Base-by-base conservation (phyloP, 2,797 vertebrate genomes). In the Austrolebias charrua region DNA sequence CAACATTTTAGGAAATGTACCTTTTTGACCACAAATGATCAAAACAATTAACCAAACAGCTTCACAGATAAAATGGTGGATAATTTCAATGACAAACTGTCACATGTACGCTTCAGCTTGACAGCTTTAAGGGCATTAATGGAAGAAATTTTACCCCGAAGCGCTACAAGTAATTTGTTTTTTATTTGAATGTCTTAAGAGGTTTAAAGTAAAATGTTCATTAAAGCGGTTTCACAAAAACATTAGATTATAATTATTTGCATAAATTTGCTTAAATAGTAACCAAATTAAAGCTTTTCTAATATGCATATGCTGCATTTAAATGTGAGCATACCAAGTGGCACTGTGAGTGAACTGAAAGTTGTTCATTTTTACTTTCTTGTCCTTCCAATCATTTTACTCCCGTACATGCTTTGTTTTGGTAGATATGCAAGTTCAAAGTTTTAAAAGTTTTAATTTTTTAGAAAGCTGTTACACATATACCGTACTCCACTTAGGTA, bases 101-200 rank as follows among this genome's bases (percentile, higher is more conserved):
- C n/a, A 46, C 31, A n/a, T 20, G 31, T 59, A 38, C 16, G 38
- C 8, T 6, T 38, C n/a, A 10, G 14, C 48, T 29, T 12, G 46
- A 28, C 46, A 60, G 33, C 33, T 15, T 60, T 47, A 40, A 35
- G 46, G 46, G 46, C 46, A 42, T 29, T 43, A 60, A 29, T 51
- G 38, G 38, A 51, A 18, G 40, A 28, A 14, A 13, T 42, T 52
- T 52, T 16, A 3, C 28, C 28, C 10, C 18, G 16, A 24, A 60
- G 18, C 5, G 18, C 20, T 12, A 3, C n/a, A n/a, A n/a, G 12
- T 19, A 3, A 8, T 16, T 20, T 7, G 29, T 47, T 47, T 14
- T 46, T 33, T 2, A 47, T 16, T 40, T 38, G 16, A 3, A 8
- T 50, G 38, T 49, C 5, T 49, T 24, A 60, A 16, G 20, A 20